phyloP scores from a whole-genome alignment of 1,140 invertebrate species.

The Bombus ignitus region DNA sequence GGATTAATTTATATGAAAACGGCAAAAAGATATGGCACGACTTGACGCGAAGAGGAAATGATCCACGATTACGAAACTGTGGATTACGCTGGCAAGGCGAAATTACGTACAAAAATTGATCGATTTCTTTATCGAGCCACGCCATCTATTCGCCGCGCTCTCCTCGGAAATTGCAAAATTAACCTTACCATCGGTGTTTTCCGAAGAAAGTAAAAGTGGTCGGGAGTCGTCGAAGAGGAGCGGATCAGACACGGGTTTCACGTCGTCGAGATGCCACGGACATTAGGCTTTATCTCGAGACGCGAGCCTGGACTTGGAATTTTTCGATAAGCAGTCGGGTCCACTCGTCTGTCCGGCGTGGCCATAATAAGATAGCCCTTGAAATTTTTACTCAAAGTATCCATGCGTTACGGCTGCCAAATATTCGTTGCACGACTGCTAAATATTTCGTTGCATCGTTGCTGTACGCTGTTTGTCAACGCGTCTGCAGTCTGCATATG shows the following conservation, averaged over 20 bases:
- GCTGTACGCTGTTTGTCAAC: background rate
- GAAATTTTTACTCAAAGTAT: constrained; percentile 19
- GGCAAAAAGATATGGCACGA: constrained; percentile 41
- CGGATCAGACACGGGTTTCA: background rate
- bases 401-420: background rate
- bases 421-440: background rate
- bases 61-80: constrained; percentile 23
- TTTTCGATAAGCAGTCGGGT: constrained; percentile 38
- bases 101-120: constrained; percentile 35
- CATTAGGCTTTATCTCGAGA: constrained; percentile 50
- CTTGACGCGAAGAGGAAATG: constrained; percentile 47
- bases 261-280: constrained; percentile 19
- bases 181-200: background rate
- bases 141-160: constrained; percentile 3
- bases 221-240: background rate
- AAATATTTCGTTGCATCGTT: background rate
- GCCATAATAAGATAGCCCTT: constrained; percentile 18
- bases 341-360: background rate
- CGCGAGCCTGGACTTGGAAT: constrained; percentile 37
- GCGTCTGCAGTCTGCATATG: background rate
- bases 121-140: constrained; percentile 38
- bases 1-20: constrained; percentile 61
- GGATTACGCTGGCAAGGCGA: constrained; percentile 1
- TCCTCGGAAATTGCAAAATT: constrained; percentile 39
- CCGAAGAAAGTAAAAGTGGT: background rate